A percentile compares a stretch with the other conserved stretches of the same genome.
Conservation (phyloP, 2,888 invertebrate genomes). For the Cheilosia pagana region DNA sequence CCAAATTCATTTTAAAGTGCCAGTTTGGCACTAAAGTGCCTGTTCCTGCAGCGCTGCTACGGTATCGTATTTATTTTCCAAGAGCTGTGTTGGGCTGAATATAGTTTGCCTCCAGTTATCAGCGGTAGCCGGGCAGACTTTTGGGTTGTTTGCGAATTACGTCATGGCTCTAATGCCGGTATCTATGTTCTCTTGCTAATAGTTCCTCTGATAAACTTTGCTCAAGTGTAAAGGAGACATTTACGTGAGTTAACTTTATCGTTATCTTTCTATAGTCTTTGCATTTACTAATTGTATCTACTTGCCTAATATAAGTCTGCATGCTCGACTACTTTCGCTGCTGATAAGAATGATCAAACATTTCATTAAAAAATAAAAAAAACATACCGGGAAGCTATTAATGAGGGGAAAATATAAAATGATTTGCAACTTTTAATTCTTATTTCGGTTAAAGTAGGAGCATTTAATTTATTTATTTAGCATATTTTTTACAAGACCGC, state of each 20-base stretch:
- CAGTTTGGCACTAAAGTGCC: no score
- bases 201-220: constrained; percentile 26
- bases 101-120: constrained; percentile 19
- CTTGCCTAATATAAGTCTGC: background rate
- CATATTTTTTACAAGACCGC: no score
- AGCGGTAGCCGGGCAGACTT: background rate
- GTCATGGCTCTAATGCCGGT: constrained; percentile 5
- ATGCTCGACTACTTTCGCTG: background rate
- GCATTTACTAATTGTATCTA: background rate
- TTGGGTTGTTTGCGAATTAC: background rate
- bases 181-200: background rate
- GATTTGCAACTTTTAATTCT: background rate
- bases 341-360: constrained; percentile 5
- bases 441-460: no score
- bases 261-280: constrained; percentile 36
- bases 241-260: constrained; percentile 48
- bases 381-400: background rate
- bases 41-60: no score
- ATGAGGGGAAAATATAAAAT: background rate
- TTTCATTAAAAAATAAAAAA: background rate
- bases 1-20: no score
- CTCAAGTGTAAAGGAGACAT: constrained; percentile 32
- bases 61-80: constrained; percentile 10
- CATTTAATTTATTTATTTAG: no score
- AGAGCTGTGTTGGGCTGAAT: constrained; percentile 21